Base-by-base conservation (phyloP, 2,888 invertebrate genomes). In the Dolomedes plantarius region DNA sequence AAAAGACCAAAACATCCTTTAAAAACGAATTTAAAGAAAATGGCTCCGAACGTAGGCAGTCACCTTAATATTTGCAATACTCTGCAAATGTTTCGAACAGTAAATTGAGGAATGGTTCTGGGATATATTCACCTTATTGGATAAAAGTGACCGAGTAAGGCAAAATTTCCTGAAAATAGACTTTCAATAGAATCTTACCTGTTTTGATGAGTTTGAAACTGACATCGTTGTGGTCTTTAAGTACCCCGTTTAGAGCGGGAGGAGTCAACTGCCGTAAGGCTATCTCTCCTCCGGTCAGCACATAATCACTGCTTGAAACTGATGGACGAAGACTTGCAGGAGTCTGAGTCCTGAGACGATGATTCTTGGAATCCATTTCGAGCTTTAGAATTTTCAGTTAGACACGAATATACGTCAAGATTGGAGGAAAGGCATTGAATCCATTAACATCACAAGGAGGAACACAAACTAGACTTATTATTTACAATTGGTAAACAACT, bases 141-240 rank as follows among this genome's bases (percentile, higher is more conserved):
- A n/a, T n/a, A n/a, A n/a, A n/a, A n/a, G n/a, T n/a, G n/a, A n/a
- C n/a, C n/a, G n/a, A n/a, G n/a, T n/a, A n/a, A n/a, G n/a, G n/a
- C n/a, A n/a, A n/a, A n/a, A n/a, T n/a, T n/a, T n/a, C n/a, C n/a
- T n/a, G n/a, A n/a, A n/a, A n/a, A n/a, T n/a, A n/a, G n/a, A n/a
- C n/a, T n/a, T n/a, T n/a, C n/a, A n/a, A n/a, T 36, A 11, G 11
- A 75, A 46, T 29, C 86, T 77, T 68, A 87, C 87, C 87, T 77
- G 87, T 87, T 64, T 87, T 87, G 13, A 87, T 77, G 0, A 87
- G 77, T 41, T 78, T 87, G 67, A 87, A 87, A 41, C 32, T 78
- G 32, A 87, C 19, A 32, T 29, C 46, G 28, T 87, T 87, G 23
- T 87, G 87, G 1, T 87, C 87, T 32, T 68, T 67, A 19, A 87